phyloP scores from a whole-genome alignment of 2,888 invertebrate genomes.

The Pristionchus fissidentatus region DNA sequence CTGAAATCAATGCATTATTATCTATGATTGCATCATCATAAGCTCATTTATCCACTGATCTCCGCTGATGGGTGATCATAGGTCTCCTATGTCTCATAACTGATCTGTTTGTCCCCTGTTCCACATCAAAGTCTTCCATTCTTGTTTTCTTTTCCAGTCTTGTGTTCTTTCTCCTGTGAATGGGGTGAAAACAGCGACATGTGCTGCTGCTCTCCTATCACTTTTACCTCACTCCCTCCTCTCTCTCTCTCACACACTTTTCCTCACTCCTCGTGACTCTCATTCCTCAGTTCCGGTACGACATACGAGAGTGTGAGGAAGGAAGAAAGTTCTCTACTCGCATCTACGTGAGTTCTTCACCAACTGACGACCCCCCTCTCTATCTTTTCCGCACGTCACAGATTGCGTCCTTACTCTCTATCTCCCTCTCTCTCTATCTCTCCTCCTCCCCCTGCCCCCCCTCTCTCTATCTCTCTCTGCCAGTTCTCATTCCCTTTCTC shows the following conservation, averaged over 20 bases:
- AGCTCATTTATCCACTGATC: background rate
- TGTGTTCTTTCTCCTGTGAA: background rate
- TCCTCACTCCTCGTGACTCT: background rate
- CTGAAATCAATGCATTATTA: slow-evolving; percentile 57
- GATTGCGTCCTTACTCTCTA: slow-evolving; percentile 35
- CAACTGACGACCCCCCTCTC: slow-evolving; percentile 5
- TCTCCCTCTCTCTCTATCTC: background rate
- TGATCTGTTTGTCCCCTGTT: background rate
- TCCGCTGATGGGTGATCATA: background rate
- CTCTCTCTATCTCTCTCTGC: slow-evolving; percentile 3
- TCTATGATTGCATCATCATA: background rate
- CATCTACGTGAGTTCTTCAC: slow-evolving; percentile 35
- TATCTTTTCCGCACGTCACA: slow-evolving; percentile 35
- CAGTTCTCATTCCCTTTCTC: background rate
- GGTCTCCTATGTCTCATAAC: background rate
- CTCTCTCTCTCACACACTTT: background rate
- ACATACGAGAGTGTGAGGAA: background rate
- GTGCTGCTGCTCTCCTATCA: slow-evolving; percentile 14
- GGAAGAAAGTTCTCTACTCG: background rate
- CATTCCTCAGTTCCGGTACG: background rate
- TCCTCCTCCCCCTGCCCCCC: background rate
- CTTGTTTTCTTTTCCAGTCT: background rate
- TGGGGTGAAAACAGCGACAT: slow-evolving; percentile 6
- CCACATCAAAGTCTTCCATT: background rate
- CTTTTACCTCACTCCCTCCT: background rate